A percentile compares a stretch with the other conserved stretches of the same genome.
Evolutionary conservation across 2,888 invertebrate genomes (phyloP).

Genomic region (Parnassius orleans): DNA sequence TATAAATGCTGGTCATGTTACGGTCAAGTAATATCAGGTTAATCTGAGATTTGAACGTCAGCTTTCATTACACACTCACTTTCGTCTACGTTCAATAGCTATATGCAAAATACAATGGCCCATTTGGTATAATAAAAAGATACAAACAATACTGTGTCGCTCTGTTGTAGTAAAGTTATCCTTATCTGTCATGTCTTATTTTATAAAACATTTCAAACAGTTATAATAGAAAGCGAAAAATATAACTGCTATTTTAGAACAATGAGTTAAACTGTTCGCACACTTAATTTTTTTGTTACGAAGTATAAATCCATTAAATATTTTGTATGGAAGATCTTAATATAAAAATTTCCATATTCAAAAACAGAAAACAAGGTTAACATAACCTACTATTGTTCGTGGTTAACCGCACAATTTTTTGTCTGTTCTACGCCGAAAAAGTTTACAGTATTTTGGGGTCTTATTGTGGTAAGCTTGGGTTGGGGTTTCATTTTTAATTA

Average conservation of each 20-base stretch:
- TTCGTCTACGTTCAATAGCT: conserved; percentile 14
- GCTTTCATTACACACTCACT: conserved; percentile 16
- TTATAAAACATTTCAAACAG: conserved; percentile 1
- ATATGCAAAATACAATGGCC: conserved; percentile 15
- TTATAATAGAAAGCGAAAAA: conserved; percentile 19
- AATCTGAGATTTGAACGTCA: conserved; percentile 17
- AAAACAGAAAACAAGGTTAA: too few relatives aligned
- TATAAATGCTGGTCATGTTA: conserved; percentile 21
- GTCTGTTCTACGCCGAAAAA: too few relatives aligned
- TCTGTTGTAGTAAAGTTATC: conserved; percentile 1
- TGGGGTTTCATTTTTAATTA: too few relatives aligned
- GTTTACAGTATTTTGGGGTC: too few relatives aligned
- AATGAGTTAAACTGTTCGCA: neutral
- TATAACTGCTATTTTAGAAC: neutral
- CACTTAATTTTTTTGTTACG: neutral
- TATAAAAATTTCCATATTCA: neutral
- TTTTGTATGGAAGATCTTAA: neutral
- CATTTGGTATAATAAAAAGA: conserved; percentile 14
- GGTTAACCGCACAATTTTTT: too few relatives aligned
- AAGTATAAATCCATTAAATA: neutral
- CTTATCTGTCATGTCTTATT: neutral
- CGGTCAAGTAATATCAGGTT: conserved; percentile 12
- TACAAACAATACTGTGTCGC: conserved; percentile 5
- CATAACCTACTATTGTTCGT: too few relatives aligned
- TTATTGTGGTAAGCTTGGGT: too few relatives aligned